A percentile compares a stretch with the other conserved stretches of the same genome.
phyloP scores from a whole-genome alignment of 2,888 invertebrate genomes.

The Idaea straminata region DNA sequence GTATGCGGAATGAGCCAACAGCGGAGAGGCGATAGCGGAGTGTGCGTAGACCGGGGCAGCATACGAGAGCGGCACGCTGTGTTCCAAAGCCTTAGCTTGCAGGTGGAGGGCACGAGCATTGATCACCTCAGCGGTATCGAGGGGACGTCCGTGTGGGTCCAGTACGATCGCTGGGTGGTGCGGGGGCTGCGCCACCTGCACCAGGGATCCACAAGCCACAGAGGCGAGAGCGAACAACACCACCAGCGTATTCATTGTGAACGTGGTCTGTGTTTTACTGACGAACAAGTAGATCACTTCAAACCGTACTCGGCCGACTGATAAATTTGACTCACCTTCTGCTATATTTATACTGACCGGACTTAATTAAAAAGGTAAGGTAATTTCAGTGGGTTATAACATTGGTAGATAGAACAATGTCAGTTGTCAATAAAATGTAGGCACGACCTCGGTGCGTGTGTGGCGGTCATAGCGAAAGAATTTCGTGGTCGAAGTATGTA shows the following conservation, averaged over 20 bases:
- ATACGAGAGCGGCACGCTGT: slow-evolving; percentile 41
- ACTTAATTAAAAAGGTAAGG: slow-evolving; percentile 70
- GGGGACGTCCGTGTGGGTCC: slow-evolving; percentile 71
- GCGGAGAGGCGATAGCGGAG: slow-evolving; percentile 35
- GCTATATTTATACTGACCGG: slow-evolving; percentile 71
- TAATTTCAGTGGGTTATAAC: slow-evolving; percentile 39
- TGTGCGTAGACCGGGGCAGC: slow-evolving; percentile 33
- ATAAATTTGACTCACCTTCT: slow-evolving; percentile 44
- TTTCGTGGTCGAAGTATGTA: slow-evolving; percentile 67
- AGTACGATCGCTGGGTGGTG: slow-evolving; percentile 70
- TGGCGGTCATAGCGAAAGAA: slow-evolving; percentile 62
- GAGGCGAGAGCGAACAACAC: slow-evolving; percentile 82
- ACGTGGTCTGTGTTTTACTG: slow-evolving; percentile 53
- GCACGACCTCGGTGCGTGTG: slow-evolving; percentile 62
- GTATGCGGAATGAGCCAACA: slow-evolving; percentile 37
- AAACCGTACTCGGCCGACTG: slow-evolving; percentile 58
- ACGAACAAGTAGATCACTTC: slow-evolving; percentile 65
- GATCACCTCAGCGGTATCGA: slow-evolving; percentile 75
- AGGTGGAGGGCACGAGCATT: slow-evolving; percentile 70
- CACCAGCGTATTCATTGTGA: slow-evolving; percentile 72
- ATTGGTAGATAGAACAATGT: slow-evolving; percentile 65
- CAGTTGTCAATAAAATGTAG: slow-evolving; percentile 66
- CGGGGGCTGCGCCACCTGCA: slow-evolving; percentile 68
- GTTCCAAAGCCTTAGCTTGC: slow-evolving; percentile 71
- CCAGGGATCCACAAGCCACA: slow-evolving; percentile 77